Percentiles rank a stretch among this genome's conserved stretches.
These are phyloP conservation scores for Phyllotreta striolata DNA, from an alignment of 2,888 invertebrate species.

Conservation along the genomic window DNA sequence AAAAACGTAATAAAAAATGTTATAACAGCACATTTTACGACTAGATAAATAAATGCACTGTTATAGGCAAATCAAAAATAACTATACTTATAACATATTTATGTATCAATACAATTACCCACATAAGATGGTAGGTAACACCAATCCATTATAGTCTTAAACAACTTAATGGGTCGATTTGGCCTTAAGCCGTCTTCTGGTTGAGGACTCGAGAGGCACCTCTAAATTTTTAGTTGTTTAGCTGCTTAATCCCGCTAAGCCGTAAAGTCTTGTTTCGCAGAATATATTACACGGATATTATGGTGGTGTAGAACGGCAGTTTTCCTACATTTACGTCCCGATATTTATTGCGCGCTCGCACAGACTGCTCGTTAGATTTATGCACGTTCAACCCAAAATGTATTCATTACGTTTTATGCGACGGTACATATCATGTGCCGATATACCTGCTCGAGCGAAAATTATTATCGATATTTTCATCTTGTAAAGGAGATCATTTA, in stretches of 20 bases:
- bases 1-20: no score
- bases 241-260: conserved; percentile 43
- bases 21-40: no score
- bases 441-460: no score
- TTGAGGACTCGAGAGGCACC: conserved; percentile 21
- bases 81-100: no score
- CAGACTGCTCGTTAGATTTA: conserved; percentile 36
- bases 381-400: conserved; percentile 39
- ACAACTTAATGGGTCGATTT: no score
- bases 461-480: no score
- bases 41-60: no score
- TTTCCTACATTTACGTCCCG: conserved; percentile 42
- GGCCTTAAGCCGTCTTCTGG: conserved; percentile 10
- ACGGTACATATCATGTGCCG: conserved; percentile 1
- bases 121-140: no score
- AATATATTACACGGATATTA: conserved; percentile 47
- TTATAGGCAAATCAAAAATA: no score
- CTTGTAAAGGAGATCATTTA: no score
- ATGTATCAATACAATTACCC: no score
- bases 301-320: conserved; percentile 41
- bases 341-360: conserved; percentile 44
- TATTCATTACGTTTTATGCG: conserved; percentile 41
- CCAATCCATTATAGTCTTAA: no score
- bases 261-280: conserved; percentile 43
- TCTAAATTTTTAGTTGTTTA: conserved; percentile 43